Evolutionary conservation across 2,797 vertebrate species (phyloP), one percentile per base, ranked within the genome.

Genomic region (Periparus ater): DNA sequence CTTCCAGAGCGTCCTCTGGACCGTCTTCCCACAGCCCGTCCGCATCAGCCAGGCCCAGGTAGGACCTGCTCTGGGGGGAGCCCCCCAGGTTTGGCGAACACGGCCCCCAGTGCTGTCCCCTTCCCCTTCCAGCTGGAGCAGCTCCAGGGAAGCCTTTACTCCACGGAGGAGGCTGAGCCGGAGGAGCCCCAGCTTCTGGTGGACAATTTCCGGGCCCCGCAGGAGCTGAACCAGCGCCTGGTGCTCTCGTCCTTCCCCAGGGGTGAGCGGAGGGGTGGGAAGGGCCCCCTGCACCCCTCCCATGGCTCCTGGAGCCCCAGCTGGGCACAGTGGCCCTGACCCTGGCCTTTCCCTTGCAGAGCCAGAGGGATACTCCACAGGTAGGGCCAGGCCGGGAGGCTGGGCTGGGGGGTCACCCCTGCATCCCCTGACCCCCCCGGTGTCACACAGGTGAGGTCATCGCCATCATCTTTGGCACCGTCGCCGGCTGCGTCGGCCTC

Each of bases 1-100:
- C 97, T 96, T 96, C 95, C 98, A 99, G 97, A 98, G 98, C 5
- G 99, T 99, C 11, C 96, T 98, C 91, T 99, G 99, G 99, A 99
- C 98, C 0, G 70, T 99, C 45, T 99, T 99, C 96, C 91, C 94
- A 10, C 97, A 98, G 90, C 98, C 96, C 7, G 98, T 98, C 50
- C 97, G 65, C 80, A 98, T 99, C 93, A 99, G 99, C n/a, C 81
- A 32, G 21, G 94, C 91, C 6, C 99, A 99, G 98, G 99, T 99
- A 89, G 40, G 34, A 8, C 6, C 25, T 2, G 8, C 5, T 20
- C 48, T 2, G 72, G 30, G 23, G 11, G 8, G 15, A 26, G 6
- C 4, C 8, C n/a, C 25, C 17, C 5, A 2, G 2, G 0, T 3
- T 3, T 3, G 32, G 27, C 2, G 19, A 17, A 3, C 27, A 7